phyloP scores from a whole-genome alignment of 2,113 vertebrate species.

The Argyrosomus japonicus region DNA sequence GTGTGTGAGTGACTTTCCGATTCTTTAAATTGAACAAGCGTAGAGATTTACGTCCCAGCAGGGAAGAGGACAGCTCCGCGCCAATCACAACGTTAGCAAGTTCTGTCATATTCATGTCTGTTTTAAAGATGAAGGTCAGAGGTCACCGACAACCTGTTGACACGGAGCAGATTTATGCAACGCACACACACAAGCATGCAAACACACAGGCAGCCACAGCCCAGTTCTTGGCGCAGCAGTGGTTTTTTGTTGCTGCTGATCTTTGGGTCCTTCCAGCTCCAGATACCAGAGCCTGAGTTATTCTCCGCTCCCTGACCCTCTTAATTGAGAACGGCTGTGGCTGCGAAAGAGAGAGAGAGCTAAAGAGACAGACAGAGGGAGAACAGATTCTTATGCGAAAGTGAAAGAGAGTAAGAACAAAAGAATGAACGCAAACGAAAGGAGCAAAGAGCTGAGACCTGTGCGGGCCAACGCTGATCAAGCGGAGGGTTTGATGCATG shows the following conservation, averaged over 20 bases:
- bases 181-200: constrained; percentile 25
- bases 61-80: not conserved
- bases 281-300: constrained; percentile 80
- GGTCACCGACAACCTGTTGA: constrained; percentile 75
- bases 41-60: not conserved
- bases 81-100: constrained; percentile 54
- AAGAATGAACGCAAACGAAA: constrained; percentile 46
- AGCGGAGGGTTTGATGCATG: constrained; percentile 19
- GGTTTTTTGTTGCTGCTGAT: constrained; percentile 74
- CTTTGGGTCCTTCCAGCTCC: constrained; percentile 70
- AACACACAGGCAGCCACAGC: constrained; percentile 34
- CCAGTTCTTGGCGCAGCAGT: constrained; percentile 51
- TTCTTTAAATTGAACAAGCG: constrained; percentile 9
- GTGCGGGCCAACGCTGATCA: constrained; percentile 43
- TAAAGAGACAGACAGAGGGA: constrained; percentile 43
- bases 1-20: constrained; percentile 22
- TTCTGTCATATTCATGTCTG: constrained; percentile 56
- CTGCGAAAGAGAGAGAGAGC: constrained; percentile 47
- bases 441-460: constrained; percentile 45
- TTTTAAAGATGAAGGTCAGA: constrained; percentile 66
- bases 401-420: constrained; percentile 53
- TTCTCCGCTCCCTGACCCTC: constrained; percentile 79
- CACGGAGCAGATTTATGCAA: constrained; percentile 71
- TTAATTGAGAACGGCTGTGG: constrained; percentile 85
- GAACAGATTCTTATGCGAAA: constrained; percentile 48